Conservation (phyloP, 2,113 vertebrate species). For the Coturnix japonica region DNA sequence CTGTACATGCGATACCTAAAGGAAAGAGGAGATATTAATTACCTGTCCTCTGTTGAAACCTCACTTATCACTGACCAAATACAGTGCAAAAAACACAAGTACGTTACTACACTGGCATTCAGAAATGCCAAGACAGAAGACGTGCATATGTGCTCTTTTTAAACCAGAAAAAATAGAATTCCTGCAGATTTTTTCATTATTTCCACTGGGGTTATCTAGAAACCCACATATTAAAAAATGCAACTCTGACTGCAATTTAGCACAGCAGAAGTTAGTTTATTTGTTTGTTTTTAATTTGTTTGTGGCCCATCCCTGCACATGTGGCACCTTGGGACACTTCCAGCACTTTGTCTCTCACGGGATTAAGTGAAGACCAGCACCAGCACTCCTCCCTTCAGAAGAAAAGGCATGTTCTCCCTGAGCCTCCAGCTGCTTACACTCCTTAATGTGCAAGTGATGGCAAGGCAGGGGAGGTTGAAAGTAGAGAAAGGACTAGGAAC, state of each 20-base stretch:
- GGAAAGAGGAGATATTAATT: constrained; percentile 36
- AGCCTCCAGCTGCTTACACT: not conserved
- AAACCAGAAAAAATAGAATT: not conserved
- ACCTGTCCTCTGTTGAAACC: not conserved
- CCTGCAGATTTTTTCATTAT: not conserved
- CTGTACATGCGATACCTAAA: constrained; percentile 98
- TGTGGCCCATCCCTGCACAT: fast-evolving
- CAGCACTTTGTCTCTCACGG: not conserved
- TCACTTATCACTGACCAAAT: not conserved
- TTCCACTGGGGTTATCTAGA: not conserved
- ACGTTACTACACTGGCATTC: not conserved
- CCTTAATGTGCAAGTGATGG: fast-evolving
- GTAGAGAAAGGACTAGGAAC: not conserved
- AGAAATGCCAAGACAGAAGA: not conserved
- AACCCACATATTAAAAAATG: not conserved
- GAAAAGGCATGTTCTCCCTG: fast-evolving
- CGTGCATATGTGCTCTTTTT: not conserved
- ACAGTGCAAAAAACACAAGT: fast-evolving
- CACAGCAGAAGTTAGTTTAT: not conserved
- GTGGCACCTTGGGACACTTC: fast-evolving
- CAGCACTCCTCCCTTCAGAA: not conserved
- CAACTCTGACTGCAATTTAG: not conserved
- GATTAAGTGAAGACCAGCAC: not conserved
- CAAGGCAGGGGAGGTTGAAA: not conserved
- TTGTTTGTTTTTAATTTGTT: fast-evolving